Evolutionary conservation across 2,888 invertebrate genomes (phyloP), one percentile per base, ranked within the genome.

Genomic region (Cynaeus angustus): DNA sequence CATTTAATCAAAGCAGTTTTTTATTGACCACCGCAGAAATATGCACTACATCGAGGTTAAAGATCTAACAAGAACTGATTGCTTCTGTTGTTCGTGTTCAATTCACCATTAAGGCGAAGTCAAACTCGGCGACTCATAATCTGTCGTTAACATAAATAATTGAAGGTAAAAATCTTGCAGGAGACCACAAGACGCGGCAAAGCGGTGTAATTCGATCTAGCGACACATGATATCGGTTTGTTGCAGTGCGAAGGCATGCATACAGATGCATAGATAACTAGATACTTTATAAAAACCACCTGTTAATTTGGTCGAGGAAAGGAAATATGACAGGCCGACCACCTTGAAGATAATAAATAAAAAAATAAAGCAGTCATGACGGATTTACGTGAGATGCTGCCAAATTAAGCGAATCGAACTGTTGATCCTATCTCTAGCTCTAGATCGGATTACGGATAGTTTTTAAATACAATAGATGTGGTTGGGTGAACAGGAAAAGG

Each of bases 321-420:
- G 76, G 72, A 73, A 77, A 80, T 77, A 76, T 73, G 78, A 78
- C 78, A 77, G 72, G 69, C 71, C 78, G 80, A 79, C 80, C 80
- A 80, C 80, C 80, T 77, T 77, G 79, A 75, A 78, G 77, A 66
- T 56, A 77, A 74, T 68, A 68, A 69, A 73, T 66, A 75, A 74
- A 71, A 59, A 53, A 71, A 73, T 71, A 37, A 67, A 14, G 52
- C 37, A 75, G 78, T 78, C 78, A 72, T 70, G 75, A 78, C 73
- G 71, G 71, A 72, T 78, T 76, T 77, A 66, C 66, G 48, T 75
- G 71, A 73, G 73, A 71, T 69, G 71, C 65, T 74, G 75, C 72
- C 77, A 78, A 78, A 78, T 78, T 77, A 78, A 77, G 68, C 78
- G 77, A 46, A 66, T 16, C 53, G 53, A 64, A 62, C 58, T 71